Evolutionary conservation across 2,797 vertebrate species (phyloP), one percentile per base, ranked within the genome.

Genomic region (Takifugu ocellatus): DNA sequence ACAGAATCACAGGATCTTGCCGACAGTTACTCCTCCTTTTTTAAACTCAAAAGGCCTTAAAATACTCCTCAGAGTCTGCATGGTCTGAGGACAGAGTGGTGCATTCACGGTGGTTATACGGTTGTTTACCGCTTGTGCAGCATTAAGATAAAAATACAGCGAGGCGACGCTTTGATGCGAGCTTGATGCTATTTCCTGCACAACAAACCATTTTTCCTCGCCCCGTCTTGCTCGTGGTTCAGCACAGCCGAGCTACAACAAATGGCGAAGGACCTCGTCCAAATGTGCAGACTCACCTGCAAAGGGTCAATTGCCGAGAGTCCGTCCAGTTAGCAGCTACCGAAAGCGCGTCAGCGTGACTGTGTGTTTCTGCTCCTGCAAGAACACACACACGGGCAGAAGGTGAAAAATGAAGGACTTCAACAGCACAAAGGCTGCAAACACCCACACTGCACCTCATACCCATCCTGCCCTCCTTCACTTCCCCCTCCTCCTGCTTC

Each of bases 281-380:
- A 46, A 10, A 11, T 7, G 44, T 46, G 5, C n/a, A 10, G 6
- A 17, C 78, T 83, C 76, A 93, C 93, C 92, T 92, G 91, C 89
- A 89, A 93, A 91, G 90, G 91, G 93, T 94, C 93, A 73, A 85
- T 89, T 89, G 82, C 93, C 93, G 92, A 91, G 86, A 89, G 90
- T 93, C 93, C 92, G 93, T 94, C 93, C 93, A 87, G 90, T 87
- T 84, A 83, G 76, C 67, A 66, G 89, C 87, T 92, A 91, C 88
- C 82, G 87, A 79, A 80, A 83, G 65, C 82, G 86, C 87, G 90
- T 92, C 93, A 92, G 90, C 82, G 85, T 84, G 79, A 79, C 81
- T 88, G 69, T 82, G 76, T 84, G 70, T 88, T 85, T 88, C 84
- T 84, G 89, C 87, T 90, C 85, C 92, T 93, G 74, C 44, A 46